Base-by-base conservation (phyloP, 2,113 vertebrate genomes). In the Heptranchias perlo region DNA sequence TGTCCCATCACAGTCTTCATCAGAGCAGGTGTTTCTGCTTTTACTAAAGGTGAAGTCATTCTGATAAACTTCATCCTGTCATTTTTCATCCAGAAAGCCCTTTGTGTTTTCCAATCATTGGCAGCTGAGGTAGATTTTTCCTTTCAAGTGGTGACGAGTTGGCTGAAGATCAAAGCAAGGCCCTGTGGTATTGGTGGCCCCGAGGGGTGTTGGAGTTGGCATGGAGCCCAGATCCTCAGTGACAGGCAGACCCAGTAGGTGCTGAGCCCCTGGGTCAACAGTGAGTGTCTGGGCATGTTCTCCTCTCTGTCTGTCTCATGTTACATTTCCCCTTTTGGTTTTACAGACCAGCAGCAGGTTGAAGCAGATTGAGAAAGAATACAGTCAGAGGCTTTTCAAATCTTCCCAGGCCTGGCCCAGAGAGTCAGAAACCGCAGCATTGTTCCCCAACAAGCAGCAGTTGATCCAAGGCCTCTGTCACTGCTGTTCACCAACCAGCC, bases 341-440 rank as follows among this genome's bases (percentile, higher is more conserved):
- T 96, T 98, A 96, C 98, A 99, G 99, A 98, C 97, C 97, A 98
- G 97, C 98, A 97, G 97, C 98, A 98, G 97, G 97, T 97, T 99
- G 98, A 98, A 97, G 98, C 98, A 99, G 98, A 97, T n/a, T n/a
- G n/a, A n/a, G n/a, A n/a, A n/a, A n/a, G n/a, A n/a, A n/a, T n/a
- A n/a, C n/a, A n/a, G n/a, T 98, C 98, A 98, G 97, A 99, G 98
- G 96, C 97, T 98, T 96, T 97, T 98, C 96, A 98, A 97, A 94
- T 98, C 98, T 97, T 98, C 98, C 1, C 98, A 99, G 99, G 99
- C 99, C 98, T 98, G n/a, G 62, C 44, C 44, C 93, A 94, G 93
- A 94, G 39, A 94, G 67, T 94, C 62, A 65, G 39, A 94, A 94
- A 94, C 35, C 23, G 21, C 92, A 64, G 62, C 61, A 94, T n/a